phyloP scores from a whole-genome alignment of 2,113 vertebrate genomes.

The Ginglymostoma cirratum region DNA sequence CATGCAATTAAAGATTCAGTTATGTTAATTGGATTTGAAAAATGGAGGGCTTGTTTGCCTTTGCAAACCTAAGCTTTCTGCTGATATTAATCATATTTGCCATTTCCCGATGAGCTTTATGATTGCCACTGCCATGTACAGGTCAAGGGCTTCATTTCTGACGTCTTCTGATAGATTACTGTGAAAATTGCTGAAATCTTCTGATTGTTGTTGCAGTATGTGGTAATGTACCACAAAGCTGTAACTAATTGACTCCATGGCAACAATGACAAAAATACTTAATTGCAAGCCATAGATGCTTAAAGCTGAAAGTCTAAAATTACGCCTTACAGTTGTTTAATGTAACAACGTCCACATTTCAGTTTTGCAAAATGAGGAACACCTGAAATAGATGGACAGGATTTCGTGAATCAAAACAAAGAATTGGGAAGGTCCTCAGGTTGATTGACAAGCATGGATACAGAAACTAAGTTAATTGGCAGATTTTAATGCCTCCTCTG shows the following conservation, averaged over 20 bases:
- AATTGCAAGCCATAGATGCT: neutral
- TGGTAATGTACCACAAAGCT: neutral
- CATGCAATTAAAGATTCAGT: neutral
- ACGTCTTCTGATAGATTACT: neutral
- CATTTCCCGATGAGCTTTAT: neutral
- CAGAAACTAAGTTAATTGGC: neutral
- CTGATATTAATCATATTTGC: conserved; percentile 17
- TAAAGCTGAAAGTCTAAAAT: neutral
- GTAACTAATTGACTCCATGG: neutral
- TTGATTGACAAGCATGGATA: too few relatives aligned
- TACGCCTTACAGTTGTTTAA: neutral
- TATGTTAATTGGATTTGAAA: conserved; percentile 7
- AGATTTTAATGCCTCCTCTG: neutral
- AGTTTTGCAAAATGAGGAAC: neutral
- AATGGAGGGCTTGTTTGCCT: neutral
- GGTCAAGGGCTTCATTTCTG: neutral
- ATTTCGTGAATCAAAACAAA: neutral
- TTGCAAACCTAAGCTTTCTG: neutral
- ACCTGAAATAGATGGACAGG: neutral
- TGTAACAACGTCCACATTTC: neutral
- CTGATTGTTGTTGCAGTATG: neutral
- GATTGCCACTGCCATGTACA: neutral
- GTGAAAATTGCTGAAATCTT: neutral
- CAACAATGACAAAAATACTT: neutral
- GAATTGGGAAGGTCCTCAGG: neutral